Evolutionary conservation across 2,888 invertebrate genomes (phyloP), one percentile per base, ranked within the genome.

Genomic region (Volucella zonaria): DNA sequence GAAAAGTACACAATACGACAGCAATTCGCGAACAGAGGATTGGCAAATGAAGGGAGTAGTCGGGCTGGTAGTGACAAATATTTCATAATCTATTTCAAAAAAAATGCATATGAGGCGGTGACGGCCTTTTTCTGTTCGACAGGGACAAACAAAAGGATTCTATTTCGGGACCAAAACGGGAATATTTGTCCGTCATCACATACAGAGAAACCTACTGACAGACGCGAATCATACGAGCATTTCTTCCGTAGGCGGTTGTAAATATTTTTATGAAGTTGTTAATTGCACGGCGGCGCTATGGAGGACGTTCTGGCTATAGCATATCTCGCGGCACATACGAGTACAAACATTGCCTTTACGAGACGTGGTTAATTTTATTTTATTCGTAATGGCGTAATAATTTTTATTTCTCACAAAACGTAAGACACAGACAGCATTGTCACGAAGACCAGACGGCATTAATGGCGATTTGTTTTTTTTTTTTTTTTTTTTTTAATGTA

Each of bases 11-110:
- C 31, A 31, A 31, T 6, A 6, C 31, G 31, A 31, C 6, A 40
- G 31, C 56, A 58, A 18, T 18, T 18, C 18, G 1, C 18, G 2
- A 18, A 9, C 6, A 40, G 40, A 31, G 58, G 38, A 40, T 58
- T 14, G 58, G 40, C 58, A 58, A 40, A 31, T 31, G 31, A 4
- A 40, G 31, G 40, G 40, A 54, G 31, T 8, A 40, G 40, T 11
- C 38, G 15, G 10, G 2, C 1, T 9, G 14, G 15, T 15, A 23
- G 8, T 12, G 54, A 31, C 31, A 31, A n/a, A 4, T n/a, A 38
- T 56, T 31, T 59, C 52, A 54, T 56, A 68, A 68, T 56, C 56
- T 68, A 68, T 68, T 56, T 68, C 68, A 68, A 15, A 68, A 56
- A 31, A 31, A 6, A 31, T 31, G 6, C 4, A 0, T 1, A 31